Conservation (phyloP, 2,888 invertebrate genomes). For the Steinernema scapterisci region DNA sequence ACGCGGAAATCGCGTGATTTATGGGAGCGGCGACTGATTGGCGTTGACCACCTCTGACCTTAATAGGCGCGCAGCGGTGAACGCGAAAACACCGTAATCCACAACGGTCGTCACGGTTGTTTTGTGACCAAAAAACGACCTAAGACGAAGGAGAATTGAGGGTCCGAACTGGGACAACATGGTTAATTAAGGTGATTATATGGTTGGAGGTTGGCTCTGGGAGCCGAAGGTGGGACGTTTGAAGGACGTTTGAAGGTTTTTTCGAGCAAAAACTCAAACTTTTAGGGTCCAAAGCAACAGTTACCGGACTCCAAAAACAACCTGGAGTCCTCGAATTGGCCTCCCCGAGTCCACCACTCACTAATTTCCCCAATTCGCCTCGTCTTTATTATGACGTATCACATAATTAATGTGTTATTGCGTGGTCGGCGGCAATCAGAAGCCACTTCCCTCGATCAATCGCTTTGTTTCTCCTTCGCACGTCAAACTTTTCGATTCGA, state of each 20-base stretch:
- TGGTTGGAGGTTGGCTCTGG: neutral
- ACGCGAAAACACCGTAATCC: constrained; percentile 27
- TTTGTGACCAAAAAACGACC: neutral
- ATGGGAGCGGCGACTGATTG: neutral
- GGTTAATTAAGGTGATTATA: neutral
- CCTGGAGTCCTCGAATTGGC: no score
- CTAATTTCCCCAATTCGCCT: no score
- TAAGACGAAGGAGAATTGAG: neutral
- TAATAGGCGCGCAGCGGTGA: neutral
- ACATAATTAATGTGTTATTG: no score
- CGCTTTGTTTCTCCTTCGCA: constrained; percentile 18
- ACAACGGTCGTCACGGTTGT: constrained; percentile 25
- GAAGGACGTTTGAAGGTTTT: neutral
- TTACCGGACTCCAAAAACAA: no score
- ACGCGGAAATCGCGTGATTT: constrained; percentile 25
- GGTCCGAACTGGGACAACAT: neutral
- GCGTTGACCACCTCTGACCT: constrained; percentile 21
- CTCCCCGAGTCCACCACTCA: no score
- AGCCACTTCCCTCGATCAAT: constrained; percentile 1
- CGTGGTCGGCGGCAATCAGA: neutral
- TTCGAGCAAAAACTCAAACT: neutral
- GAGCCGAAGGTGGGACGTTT: neutral
- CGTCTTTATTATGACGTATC: no score
- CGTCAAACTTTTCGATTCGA: neutral
- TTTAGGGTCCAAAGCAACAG: no score